Conservation (phyloP, 2,888 invertebrate genomes). For the Phanerotoma sp. region DNA sequence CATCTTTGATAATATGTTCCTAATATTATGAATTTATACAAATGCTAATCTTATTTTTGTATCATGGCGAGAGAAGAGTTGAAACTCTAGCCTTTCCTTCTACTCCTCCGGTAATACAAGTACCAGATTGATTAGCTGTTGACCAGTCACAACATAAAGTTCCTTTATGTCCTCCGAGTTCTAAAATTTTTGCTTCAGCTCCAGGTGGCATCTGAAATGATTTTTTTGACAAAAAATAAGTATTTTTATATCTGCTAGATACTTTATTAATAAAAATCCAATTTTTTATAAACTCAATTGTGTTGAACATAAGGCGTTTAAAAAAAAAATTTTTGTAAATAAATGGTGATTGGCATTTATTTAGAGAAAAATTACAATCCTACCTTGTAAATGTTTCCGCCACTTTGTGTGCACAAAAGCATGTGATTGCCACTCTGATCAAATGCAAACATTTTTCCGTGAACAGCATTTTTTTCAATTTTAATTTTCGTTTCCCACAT, state of each 20-base stretch:
- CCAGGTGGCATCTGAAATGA: constrained; percentile 53
- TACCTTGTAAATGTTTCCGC: constrained; percentile 57
- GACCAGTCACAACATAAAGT: constrained; percentile 65
- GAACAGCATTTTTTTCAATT: constrained; percentile 53
- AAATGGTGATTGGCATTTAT: background rate
- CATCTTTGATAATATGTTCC: constrained; percentile 1
- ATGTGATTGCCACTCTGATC: constrained; percentile 56
- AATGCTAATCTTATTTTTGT: constrained; percentile 50
- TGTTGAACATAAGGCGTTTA: background rate
- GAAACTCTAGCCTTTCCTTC: constrained; percentile 64
- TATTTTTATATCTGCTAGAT: background rate
- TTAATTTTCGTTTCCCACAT: constrained; percentile 55
- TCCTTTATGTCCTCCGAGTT: constrained; percentile 61
- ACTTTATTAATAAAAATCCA: no score
- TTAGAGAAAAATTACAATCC: background rate
- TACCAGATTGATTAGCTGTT: constrained; percentile 62
- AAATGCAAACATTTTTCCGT: constrained; percentile 55
- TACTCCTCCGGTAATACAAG: constrained; percentile 63
- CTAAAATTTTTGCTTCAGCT: constrained; percentile 55
- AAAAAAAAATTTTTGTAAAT: no score
- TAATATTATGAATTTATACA: constrained; percentile 51
- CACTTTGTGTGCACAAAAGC: constrained; percentile 54
- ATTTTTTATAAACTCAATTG: background rate
- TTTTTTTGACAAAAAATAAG: background rate
- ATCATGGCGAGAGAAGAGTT: constrained; percentile 61